These are phyloP conservation scores for Solea senegalensis DNA, from an alignment of 2,113 vertebrate genomes.

Conservation along the genomic window DNA sequence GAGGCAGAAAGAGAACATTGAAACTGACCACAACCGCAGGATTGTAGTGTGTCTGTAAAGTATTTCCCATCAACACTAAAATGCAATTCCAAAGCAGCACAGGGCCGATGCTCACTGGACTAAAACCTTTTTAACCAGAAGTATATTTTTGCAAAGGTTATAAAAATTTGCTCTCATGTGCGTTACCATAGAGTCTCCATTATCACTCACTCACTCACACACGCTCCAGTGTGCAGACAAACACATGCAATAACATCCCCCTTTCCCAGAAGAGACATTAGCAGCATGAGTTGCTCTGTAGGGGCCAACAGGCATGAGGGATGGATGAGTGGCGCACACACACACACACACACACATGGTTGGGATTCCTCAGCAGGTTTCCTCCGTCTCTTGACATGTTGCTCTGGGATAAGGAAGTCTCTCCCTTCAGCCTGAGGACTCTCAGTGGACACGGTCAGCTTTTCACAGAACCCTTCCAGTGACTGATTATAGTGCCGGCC, in stretches of 20 bases:
- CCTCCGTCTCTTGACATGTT: constrained; percentile 50
- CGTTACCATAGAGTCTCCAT: constrained; percentile 16
- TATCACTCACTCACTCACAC: constrained; percentile 25
- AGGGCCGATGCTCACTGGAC: constrained; percentile 51
- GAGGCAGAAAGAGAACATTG: constrained; percentile 45
- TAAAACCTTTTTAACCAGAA: constrained; percentile 34
- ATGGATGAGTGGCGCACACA: constrained; percentile 46
- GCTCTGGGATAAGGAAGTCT: constrained; percentile 51
- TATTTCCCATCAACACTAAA: constrained; percentile 55
- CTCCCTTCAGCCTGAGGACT: constrained; percentile 38
- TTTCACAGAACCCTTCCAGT: constrained; percentile 46
- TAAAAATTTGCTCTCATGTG: constrained; percentile 32
- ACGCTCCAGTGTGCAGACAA: not conserved
- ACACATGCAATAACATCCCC: constrained; percentile 39
- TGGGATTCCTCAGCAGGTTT: constrained; percentile 58
- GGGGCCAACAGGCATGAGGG: constrained; percentile 57
- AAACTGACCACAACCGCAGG: constrained; percentile 65
- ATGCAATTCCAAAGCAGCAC: constrained; percentile 43
- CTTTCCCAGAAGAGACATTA: constrained; percentile 56
- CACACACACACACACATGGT: constrained; percentile 33
- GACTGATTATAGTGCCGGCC: constrained; percentile 64
- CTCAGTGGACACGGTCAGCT: constrained; percentile 52
- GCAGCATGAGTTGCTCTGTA: constrained; percentile 31
- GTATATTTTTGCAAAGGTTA: constrained; percentile 29
- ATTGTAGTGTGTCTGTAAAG: constrained; percentile 50